Evolutionary conservation across 2,113 vertebrate species (phyloP).

Genomic region (Campylomormyrus numenius): DNA sequence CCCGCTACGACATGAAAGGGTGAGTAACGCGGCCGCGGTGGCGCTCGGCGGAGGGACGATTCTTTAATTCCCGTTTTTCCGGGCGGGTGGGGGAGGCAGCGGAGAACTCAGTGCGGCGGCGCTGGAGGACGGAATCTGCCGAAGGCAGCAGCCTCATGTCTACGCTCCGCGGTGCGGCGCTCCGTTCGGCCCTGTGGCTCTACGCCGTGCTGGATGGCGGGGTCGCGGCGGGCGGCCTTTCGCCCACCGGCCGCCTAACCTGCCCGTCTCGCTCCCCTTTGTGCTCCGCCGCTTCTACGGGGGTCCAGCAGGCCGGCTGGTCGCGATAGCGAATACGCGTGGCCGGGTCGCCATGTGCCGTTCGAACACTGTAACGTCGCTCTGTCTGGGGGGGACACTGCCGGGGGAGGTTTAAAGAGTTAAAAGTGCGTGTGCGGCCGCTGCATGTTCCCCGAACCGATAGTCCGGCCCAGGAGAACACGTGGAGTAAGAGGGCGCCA

Average conservation of each 20-base stretch:
- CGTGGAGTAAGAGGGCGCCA: not conserved
- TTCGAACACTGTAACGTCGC: not conserved
- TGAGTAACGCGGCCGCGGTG: conserved; percentile 53
- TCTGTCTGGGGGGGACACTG: not conserved
- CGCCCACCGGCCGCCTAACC: not conserved
- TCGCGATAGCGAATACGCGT: not conserved
- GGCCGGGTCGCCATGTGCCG: not conserved
- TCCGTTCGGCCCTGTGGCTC: not conserved
- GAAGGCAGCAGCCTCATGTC: conserved; percentile 1
- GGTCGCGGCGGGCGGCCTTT: not conserved
- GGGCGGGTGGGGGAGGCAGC: conserved; percentile 9
- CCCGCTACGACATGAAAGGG: conserved; percentile 68
- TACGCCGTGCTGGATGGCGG: not conserved
- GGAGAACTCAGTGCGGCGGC: not conserved
- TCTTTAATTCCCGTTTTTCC: conserved; percentile 40
- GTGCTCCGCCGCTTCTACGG: not conserved
- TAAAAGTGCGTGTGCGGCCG: not conserved
- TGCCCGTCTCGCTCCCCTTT: not conserved
- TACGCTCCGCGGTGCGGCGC: not conserved
- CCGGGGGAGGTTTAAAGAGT: not conserved
- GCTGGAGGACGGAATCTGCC: conserved; percentile 14
- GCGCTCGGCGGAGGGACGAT: conserved; percentile 52
- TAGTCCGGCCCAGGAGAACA: not conserved
- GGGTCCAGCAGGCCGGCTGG: not conserved
- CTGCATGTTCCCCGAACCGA: not conserved